These are phyloP conservation scores for Austrolebias charrua DNA, from an alignment of 2,797 vertebrate species.

Conservation along the genomic window DNA sequence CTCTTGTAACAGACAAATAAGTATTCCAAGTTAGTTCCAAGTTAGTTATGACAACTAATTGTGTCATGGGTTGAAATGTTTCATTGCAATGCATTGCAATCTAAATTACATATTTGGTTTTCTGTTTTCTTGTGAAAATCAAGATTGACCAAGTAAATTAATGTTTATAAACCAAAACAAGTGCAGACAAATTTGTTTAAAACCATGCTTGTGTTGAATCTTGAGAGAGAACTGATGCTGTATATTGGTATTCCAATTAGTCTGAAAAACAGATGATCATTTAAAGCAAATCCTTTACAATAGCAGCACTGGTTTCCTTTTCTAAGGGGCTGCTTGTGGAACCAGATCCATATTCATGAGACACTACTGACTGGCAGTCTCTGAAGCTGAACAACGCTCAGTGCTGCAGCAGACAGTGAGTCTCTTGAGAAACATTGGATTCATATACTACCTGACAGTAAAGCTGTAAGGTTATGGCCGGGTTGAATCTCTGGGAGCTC, in stretches of 20 bases:
- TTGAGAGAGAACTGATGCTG: no score
- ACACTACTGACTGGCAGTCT: constrained; percentile 31
- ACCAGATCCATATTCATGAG: constrained; percentile 66
- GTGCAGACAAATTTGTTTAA: not conserved
- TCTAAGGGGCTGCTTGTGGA: constrained; percentile 6
- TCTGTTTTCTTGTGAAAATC: no score
- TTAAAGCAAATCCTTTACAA: constrained; percentile 22
- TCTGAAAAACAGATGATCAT: constrained; percentile 28
- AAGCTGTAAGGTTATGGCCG: constrained; percentile 37
- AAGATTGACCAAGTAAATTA: no score
- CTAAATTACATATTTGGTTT: not conserved
- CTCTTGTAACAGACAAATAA: constrained; percentile 1
- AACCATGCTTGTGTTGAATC: not conserved
- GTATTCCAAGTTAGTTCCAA: no score
- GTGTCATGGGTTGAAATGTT: not conserved
- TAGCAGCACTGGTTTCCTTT: constrained; percentile 20
- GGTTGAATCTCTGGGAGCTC: constrained; percentile 43
- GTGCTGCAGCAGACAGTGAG: constrained; percentile 50
- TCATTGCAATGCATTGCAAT: no score
- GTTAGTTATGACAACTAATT: not conserved
- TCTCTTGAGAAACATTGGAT: constrained; percentile 47
- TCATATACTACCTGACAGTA: constrained; percentile 53
- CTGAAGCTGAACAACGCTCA: constrained; percentile 45
- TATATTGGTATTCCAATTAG: constrained; percentile 5
- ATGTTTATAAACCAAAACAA: not conserved